Evolutionary conservation across 2,113 vertebrate species (phyloP), one percentile per base, ranked within the genome.

Genomic region (Pseudopipra pipra): DNA sequence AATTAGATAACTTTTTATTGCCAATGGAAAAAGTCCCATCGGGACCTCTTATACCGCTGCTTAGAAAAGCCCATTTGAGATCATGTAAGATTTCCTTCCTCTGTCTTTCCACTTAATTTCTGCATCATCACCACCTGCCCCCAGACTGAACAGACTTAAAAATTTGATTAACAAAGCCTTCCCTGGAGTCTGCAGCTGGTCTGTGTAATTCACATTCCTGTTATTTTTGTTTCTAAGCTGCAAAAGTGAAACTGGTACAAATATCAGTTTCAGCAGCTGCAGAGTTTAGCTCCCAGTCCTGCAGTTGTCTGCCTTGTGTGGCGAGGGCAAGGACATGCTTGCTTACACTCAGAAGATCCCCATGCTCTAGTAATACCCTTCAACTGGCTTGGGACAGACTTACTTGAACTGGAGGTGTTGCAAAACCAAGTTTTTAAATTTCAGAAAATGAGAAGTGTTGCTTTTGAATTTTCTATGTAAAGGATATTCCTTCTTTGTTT

Each of bases 101-200:
- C 37, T 80, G 30, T 65, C 52, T 77, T 81, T 62, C 16, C 12
- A 9, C 15, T 75, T 81, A 31, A 31, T 66, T 71, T 37, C 22
- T 63, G 17, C 31, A 33, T 3, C 0, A 27, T 5, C 11, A 10
- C 12, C 9, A 17, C 14, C 22, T 24, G 37, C 25, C 6, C 9
- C 22, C 0, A 0, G 37, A 35, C 18, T 66, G 37, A 77, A 58
- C 19, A 39, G 20, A 35, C 12, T 35, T 75, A 23, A 63, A 91
- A 79, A 41, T 61, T 35, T 79, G 33, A 39, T 88, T 52, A 79
- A 47, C 13, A 79, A 25, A 78, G 33, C 35, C 25, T 85, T 90
- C 27, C 67, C 49, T 79, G 49, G 46, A 74, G 65, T 61, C 73
- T 93, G 46, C 51, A 41, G 22, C 59, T 81, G 31, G 30, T 85